phyloP scores from a whole-genome alignment of 2,888 invertebrate species.

The Craniophora ligustri region DNA sequence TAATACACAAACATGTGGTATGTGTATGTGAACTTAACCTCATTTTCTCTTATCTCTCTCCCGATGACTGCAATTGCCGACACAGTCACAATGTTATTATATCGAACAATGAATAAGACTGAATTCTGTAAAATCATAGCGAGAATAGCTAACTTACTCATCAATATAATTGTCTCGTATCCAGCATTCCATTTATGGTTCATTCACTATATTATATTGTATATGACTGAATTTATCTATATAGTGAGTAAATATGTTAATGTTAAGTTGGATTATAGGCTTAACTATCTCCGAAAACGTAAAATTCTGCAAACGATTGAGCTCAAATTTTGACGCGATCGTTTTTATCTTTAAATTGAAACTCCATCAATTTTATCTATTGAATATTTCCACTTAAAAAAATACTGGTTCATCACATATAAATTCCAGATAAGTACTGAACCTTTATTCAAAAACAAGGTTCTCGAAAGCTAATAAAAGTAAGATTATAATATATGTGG shows the following conservation, averaged over 20 bases:
- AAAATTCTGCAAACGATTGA: no score
- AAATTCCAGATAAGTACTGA: constrained; percentile 2
- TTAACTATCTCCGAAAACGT: no score
- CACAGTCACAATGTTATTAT: constrained; percentile 28
- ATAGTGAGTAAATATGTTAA: no score
- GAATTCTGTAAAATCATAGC: constrained; percentile 9
- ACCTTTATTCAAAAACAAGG: constrained; percentile 10
- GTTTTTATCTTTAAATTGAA: no score
- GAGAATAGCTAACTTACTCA: background rate
- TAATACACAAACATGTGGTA: constrained; percentile 36
- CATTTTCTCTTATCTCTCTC: constrained; percentile 53
- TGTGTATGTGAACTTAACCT: constrained; percentile 62
- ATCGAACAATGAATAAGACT: constrained; percentile 18
- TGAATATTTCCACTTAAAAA: no score
- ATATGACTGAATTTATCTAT: no score
- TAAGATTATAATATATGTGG: constrained; percentile 31
- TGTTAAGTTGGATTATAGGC: no score
- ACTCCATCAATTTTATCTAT: no score
- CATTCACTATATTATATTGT: no score
- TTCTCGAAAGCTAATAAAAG: constrained; percentile 39
- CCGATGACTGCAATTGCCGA: constrained; percentile 43
- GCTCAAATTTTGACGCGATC: no score
- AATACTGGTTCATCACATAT: background rate
- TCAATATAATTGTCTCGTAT: background rate
- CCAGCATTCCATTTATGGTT: no score